Conservation (phyloP, 2,888 invertebrate genomes). For the Apamea anceps region DNA sequence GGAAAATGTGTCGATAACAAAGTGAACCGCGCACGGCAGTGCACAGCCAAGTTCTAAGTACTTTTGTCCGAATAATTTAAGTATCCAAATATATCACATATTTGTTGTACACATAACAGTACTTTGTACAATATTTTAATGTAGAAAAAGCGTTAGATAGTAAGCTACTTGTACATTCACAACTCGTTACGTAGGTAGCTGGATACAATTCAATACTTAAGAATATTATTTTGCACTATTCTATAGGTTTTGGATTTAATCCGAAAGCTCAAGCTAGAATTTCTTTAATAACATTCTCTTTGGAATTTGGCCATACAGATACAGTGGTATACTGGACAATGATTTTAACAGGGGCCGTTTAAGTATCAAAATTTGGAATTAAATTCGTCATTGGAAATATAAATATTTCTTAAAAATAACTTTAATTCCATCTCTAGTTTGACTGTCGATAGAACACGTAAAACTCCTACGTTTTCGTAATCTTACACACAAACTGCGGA, state of each 20-base stretch:
- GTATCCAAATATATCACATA: slow-evolving; percentile 64
- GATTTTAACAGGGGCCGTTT: slow-evolving; percentile 63
- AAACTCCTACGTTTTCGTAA: slow-evolving; percentile 52
- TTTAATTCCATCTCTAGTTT: slow-evolving; percentile 78
- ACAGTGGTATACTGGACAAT: slow-evolving; percentile 19
- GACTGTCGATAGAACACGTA: slow-evolving; percentile 77
- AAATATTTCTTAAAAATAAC: slow-evolving; percentile 59
- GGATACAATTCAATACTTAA: slow-evolving; percentile 62
- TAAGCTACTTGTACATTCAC: slow-evolving; percentile 65
- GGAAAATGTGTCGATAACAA: slow-evolving; percentile 51
- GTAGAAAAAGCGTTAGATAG: slow-evolving; percentile 57
- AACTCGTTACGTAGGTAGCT: slow-evolving; percentile 66
- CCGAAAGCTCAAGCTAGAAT: slow-evolving; percentile 55
- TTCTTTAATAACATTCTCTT: slow-evolving; percentile 47
- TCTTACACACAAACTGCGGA: slow-evolving; percentile 66
- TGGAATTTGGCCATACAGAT: slow-evolving; percentile 44
- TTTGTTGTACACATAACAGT: slow-evolving; percentile 58
- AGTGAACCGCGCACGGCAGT: slow-evolving; percentile 37
- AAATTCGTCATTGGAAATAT: slow-evolving; percentile 70
- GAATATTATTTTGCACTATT: slow-evolving; percentile 54
- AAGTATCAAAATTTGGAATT: slow-evolving; percentile 62
- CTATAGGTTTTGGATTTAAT: slow-evolving; percentile 66
- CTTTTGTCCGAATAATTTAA: slow-evolving; percentile 64
- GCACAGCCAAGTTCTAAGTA: slow-evolving; percentile 61
- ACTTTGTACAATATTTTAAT: slow-evolving; percentile 59